These are phyloP conservation scores for Denticeps clupeoides DNA, from an alignment of 2,797 vertebrate genomes.

Conservation along the genomic window DNA sequence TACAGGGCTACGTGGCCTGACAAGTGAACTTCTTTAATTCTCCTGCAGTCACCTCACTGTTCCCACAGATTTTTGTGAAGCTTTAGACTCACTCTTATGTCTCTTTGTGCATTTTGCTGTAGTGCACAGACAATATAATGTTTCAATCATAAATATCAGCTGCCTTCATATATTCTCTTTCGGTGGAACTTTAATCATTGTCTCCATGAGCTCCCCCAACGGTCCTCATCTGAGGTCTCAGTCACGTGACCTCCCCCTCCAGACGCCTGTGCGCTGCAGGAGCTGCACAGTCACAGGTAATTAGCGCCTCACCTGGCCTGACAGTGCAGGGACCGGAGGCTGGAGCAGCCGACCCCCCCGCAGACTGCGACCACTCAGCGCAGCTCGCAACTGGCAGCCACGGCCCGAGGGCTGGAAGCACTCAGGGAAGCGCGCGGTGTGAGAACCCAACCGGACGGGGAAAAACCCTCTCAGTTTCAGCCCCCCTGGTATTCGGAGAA, in stretches of 20 bases:
- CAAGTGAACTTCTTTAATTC: constrained; percentile 15
- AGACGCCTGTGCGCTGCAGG: constrained; percentile 6
- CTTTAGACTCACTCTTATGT: constrained; percentile 1
- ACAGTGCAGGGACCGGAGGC: background rate
- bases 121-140: constrained; percentile 1
- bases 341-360: background rate
- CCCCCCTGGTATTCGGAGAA: background rate
- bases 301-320: constrained; percentile 12
- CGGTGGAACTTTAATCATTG: too few species aligned
- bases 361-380: background rate
- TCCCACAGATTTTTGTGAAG: constrained; percentile 15
- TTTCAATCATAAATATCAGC: constrained; percentile 14
- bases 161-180: too few species aligned
- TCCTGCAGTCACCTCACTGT: constrained; percentile 11
- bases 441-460: constrained; percentile 1
- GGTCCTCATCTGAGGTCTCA: too few species aligned
- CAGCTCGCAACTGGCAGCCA: constrained; percentile 3
- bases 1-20: constrained; percentile 2
- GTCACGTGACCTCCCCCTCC: too few species aligned
- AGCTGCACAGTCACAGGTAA: constrained; percentile 6
- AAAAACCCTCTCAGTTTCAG: constrained; percentile 1
- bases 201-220: too few species aligned
- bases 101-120: constrained; percentile 1
- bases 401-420: constrained; percentile 1
- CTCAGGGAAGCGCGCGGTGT: constrained; percentile 2